phyloP scores from a whole-genome alignment of 2,113 vertebrate species.

The Collichthys lucidus region DNA sequence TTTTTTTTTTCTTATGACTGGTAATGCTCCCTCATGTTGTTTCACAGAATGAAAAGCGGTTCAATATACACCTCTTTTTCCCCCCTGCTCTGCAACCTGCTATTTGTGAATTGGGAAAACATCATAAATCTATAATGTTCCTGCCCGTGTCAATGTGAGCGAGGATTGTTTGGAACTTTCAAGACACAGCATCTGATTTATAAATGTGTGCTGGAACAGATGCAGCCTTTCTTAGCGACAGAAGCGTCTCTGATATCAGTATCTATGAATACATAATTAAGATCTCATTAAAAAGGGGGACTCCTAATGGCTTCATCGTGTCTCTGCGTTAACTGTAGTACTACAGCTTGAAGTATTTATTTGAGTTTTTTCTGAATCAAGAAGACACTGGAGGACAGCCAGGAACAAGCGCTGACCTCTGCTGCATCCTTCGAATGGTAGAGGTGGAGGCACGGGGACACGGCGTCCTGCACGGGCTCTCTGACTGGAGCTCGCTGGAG shows the following conservation, averaged over 20 bases:
- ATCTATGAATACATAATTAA: background rate
- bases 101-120: background rate
- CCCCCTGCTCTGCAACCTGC: background rate
- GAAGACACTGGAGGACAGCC: no score
- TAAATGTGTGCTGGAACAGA: background rate
- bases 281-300: background rate
- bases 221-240: background rate
- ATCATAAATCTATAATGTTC: background rate
- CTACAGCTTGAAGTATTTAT: background rate
- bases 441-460: no score
- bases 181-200: background rate
- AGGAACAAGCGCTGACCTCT: no score
- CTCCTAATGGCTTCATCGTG: background rate
- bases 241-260: background rate
- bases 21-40: background rate
- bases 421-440: no score
- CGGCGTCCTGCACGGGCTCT: no score
- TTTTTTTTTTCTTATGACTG: background rate
- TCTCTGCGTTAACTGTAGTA: background rate
- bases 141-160: background rate
- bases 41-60: background rate
- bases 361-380: no score
- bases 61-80: background rate
- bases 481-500: no score
- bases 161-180: background rate